These are phyloP conservation scores for Plectus sambesii DNA, from an alignment of 1,140 invertebrate species.

Conservation along the genomic window DNA sequence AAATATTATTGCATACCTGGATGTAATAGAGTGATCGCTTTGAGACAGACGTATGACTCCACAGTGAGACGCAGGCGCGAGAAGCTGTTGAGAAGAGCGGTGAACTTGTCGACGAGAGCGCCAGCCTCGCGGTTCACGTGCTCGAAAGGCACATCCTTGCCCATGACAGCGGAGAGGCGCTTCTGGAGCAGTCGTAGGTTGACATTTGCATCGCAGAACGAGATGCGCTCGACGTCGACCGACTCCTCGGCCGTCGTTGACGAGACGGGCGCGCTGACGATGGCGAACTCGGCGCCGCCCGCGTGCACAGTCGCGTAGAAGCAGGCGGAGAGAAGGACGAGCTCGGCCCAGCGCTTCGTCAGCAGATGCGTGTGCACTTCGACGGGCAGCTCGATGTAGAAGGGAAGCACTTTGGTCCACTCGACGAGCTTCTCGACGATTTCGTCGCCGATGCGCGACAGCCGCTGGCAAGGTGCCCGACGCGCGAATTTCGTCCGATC, in stretches of 20 bases:
- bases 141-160: slow-evolving; percentile 41
- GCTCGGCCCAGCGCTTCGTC: slow-evolving; percentile 74
- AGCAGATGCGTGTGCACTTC: slow-evolving; percentile 77
- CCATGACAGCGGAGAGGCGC: slow-evolving; percentile 37
- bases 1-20: slow-evolving; percentile 34
- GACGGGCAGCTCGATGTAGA: slow-evolving; percentile 84
- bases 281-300: neutral
- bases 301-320: slow-evolving; percentile 27
- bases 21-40: slow-evolving; percentile 46
- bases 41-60: slow-evolving; percentile 47
- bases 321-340: slow-evolving; percentile 28
- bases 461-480: no score
- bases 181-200: slow-evolving; percentile 37
- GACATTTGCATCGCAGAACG: slow-evolving; percentile 24
- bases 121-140: slow-evolving; percentile 46
- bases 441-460: slow-evolving; percentile 41
- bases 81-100: slow-evolving; percentile 39
- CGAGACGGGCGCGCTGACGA: no score
- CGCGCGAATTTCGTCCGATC: no score
- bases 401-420: slow-evolving; percentile 92
- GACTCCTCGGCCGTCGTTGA: slow-evolving; percentile 6
- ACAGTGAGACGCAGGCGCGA: slow-evolving; percentile 35
- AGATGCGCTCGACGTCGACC: slow-evolving; percentile 28
- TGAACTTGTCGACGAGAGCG: slow-evolving; percentile 45
- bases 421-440: slow-evolving; percentile 73